phyloP scores from a whole-genome alignment of 2,797 vertebrate species.

The Calcarius lapponicus region DNA sequence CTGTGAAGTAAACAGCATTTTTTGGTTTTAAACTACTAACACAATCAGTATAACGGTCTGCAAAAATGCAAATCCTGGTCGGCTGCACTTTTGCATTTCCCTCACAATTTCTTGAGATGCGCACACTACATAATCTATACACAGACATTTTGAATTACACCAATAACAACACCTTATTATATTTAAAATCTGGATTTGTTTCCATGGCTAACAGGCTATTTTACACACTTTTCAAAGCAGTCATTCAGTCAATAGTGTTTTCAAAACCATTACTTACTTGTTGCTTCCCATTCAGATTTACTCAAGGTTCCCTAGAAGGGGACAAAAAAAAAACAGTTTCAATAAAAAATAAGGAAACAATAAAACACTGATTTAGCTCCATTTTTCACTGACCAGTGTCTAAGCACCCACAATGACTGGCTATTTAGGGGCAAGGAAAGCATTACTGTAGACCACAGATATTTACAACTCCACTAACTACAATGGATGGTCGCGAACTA shows the following conservation, averaged over 20 bases:
- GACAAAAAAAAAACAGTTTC: not conserved
- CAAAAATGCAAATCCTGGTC: not conserved
- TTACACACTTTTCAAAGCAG: not conserved
- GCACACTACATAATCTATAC: not conserved
- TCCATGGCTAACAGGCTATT: not conserved
- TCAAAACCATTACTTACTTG: constrained; percentile 83
- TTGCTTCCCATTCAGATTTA: constrained; percentile 95
- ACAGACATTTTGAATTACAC: not conserved
- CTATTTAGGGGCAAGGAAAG: not conserved
- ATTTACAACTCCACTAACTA: not conserved
- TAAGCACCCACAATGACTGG: not conserved
- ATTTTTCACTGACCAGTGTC: not conserved
- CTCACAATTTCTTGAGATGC: not conserved
- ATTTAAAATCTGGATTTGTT: not conserved
- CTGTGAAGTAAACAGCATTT: not conserved
- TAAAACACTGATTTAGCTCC: not conserved
- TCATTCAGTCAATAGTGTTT: not conserved
- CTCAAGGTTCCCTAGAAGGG: constrained; percentile 89
- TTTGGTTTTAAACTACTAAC: not conserved
- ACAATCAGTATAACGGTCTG: not conserved
- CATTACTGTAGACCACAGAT: not conserved
- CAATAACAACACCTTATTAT: not conserved
- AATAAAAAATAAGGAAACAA: not conserved
- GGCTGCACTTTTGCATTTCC: not conserved
- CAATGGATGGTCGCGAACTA: fast-evolving